phyloP scores from a whole-genome alignment of 2,113 vertebrate genomes.

The Melospiza georgiana region DNA sequence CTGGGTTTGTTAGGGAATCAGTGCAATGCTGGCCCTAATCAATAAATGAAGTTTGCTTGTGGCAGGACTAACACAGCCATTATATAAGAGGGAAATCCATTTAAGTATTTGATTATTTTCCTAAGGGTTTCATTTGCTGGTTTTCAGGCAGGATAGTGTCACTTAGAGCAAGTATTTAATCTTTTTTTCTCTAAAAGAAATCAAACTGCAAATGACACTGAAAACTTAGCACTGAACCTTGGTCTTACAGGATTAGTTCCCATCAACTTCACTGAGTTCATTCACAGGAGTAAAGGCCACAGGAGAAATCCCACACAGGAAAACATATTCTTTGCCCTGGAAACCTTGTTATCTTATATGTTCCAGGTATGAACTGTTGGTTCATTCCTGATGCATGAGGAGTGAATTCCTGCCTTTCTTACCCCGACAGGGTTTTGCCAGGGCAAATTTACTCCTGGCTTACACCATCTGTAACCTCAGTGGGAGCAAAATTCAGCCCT shows the following conservation, averaged over 20 bases:
- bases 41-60: not conserved
- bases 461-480: not conserved
- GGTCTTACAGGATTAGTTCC: not conserved
- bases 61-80: not conserved
- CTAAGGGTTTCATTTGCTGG: not conserved
- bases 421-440: not conserved
- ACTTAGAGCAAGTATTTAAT: not conserved
- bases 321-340: conserved; percentile 5
- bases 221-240: not conserved
- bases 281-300: not conserved
- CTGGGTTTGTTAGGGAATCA: not conserved
- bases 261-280: not conserved
- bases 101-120: not conserved
- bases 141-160: not conserved
- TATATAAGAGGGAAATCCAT: not conserved
- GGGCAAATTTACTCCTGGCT: conserved; percentile 8
- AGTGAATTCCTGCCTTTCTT: not conserved
- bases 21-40: not conserved
- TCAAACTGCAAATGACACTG: not conserved
- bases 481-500: conserved; percentile 31
- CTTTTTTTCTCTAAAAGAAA: not conserved
- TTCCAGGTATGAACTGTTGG: not conserved
- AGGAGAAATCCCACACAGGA: not conserved
- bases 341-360: not conserved
- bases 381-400: not conserved